Evolutionary conservation across 1,140 invertebrate genomes (phyloP).

Genomic region (Drosophila bipectinata): DNA sequence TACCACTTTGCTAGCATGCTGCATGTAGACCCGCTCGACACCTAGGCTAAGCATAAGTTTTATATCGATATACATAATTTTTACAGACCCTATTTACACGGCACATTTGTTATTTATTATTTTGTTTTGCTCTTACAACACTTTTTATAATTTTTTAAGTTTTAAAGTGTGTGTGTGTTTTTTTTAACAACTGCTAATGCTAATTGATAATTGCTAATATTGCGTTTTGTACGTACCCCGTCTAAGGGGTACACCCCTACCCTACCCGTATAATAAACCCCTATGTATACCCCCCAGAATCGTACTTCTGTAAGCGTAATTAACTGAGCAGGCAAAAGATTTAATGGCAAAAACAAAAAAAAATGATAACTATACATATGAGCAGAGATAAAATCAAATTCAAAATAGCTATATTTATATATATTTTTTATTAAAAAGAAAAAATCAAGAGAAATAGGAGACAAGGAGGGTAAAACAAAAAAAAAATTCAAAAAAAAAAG

Average conservation of each 20-base stretch:
- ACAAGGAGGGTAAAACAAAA: conserved; percentile 29
- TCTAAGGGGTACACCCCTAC: conserved; percentile 1
- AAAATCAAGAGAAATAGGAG: conserved; percentile 14
- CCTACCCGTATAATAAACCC: conserved; percentile 5
- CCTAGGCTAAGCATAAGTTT: conserved; percentile 59
- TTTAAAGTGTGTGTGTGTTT: conserved; percentile 42
- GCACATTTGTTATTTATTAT: conserved; percentile 76
- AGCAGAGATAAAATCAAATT: conserved; percentile 81
- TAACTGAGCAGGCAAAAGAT: conserved; percentile 65
- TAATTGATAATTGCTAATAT: conserved; percentile 27
- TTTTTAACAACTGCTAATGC: conserved; percentile 9
- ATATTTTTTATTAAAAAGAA: conserved; percentile 76
- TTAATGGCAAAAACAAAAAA: conserved; percentile 45
- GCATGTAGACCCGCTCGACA: conserved; percentile 49
- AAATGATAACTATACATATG: conserved; percentile 78
- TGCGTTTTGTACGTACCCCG: conserved; percentile 18
- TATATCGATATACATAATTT: conserved; percentile 55
- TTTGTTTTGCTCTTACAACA: conserved; percentile 55
- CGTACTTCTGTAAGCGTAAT: conserved; percentile 42
- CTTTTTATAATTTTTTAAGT: conserved; percentile 38
- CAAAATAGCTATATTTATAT: conserved; percentile 79
- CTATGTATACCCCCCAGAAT: conserved; percentile 49
- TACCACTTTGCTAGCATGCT: conserved; percentile 20
- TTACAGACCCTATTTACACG: conserved; percentile 57
- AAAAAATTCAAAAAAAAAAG: conserved; percentile 25